Evolutionary conservation across 2,888 invertebrate species (phyloP).

Genomic region (Chrysolina haemoptera): DNA sequence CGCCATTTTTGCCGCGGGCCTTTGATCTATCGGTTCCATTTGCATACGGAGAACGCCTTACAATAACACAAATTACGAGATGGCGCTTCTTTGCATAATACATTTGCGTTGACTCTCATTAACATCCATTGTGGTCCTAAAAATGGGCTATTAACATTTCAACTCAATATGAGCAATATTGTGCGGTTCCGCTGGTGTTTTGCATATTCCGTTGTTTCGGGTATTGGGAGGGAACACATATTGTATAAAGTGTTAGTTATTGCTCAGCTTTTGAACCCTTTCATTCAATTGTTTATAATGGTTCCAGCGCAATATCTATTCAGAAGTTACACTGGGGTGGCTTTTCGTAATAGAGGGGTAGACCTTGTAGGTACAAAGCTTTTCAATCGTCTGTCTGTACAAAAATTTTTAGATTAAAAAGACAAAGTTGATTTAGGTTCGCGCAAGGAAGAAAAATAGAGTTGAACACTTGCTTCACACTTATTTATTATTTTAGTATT

Average conservation of each 20-base stretch:
- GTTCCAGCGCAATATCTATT: too few relatives aligned
- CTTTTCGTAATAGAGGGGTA: too few relatives aligned
- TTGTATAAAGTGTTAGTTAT: background rate
- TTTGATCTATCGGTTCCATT: slow-evolving; percentile 17
- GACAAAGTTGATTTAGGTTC: too few relatives aligned
- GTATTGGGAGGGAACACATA: background rate
- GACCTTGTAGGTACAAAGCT: too few relatives aligned
- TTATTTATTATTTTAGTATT: too few relatives aligned
- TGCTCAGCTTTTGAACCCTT: background rate
- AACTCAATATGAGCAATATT: background rate
- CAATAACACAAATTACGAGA: slow-evolving; percentile 22
- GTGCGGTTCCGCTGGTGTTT: background rate
- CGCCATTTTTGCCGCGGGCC: slow-evolving; percentile 5
- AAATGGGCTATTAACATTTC: slow-evolving; percentile 13
- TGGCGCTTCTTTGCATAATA: slow-evolving; percentile 11
- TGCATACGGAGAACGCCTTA: slow-evolving; percentile 17
- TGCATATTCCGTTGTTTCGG: slow-evolving; percentile 12
- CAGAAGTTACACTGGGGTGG: too few relatives aligned
- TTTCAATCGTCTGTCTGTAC: too few relatives aligned
- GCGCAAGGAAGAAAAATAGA: too few relatives aligned
- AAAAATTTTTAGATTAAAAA: too few relatives aligned
- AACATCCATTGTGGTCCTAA: background rate
- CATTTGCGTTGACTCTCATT: slow-evolving; percentile 7
- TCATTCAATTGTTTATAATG: background rate
- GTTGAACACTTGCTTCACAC: too few relatives aligned